Conservation (phyloP, 2,888 invertebrate genomes). For the Campoplex capitator region DNA sequence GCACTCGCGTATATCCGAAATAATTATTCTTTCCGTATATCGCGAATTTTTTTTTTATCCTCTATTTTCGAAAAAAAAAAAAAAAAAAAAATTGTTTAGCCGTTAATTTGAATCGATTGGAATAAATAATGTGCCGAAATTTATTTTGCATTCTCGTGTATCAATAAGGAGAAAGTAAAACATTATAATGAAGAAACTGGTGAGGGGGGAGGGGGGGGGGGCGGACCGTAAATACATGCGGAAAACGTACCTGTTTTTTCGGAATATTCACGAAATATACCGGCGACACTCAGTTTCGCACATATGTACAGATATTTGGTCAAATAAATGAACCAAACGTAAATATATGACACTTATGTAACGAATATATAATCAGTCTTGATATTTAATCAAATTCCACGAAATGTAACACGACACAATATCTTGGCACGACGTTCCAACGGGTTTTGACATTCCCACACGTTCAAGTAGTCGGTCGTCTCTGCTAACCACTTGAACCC, state of each 20-base stretch:
- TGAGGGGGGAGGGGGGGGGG: not conserved
- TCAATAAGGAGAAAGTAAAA: conserved; percentile 21
- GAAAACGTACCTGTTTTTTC: conserved; percentile 22
- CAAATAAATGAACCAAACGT: not conserved
- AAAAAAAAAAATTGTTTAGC: no score
- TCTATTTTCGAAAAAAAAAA: not conserved
- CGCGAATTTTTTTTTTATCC: not conserved
- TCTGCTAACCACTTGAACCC: not conserved
- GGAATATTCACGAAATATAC: conserved; percentile 9
- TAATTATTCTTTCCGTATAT: not conserved
- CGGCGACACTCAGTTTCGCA: not conserved
- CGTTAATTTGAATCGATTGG: not conserved
- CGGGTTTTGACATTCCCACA: conserved; percentile 56
- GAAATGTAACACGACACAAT: conserved; percentile 8
- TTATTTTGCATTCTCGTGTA: not conserved
- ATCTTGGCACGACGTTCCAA: conserved; percentile 38
- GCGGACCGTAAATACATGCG: not conserved
- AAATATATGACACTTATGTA: not conserved
- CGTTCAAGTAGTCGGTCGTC: conserved; percentile 10
- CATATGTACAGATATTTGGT: not conserved
- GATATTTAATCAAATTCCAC: not conserved
- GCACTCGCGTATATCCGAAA: not conserved
- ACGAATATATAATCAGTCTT: not conserved
- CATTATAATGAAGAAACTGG: not conserved
- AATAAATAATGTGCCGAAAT: not conserved